These are phyloP conservation scores for Pristionchus mayeri DNA, from an alignment of 2,888 invertebrate genomes.

Conservation along the genomic window DNA sequence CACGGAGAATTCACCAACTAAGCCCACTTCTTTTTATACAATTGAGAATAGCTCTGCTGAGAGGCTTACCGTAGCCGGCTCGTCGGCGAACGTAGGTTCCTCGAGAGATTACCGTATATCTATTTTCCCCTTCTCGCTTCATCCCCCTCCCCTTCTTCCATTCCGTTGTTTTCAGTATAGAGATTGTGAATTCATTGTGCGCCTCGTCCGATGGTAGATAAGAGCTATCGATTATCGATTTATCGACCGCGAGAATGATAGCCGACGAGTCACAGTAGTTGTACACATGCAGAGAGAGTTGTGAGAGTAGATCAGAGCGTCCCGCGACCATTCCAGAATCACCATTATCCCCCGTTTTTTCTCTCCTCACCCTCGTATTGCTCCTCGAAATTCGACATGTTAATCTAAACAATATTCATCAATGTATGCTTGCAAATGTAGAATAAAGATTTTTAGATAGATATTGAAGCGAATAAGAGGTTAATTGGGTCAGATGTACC, in stretches of 20 bases:
- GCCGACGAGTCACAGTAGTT: conserved; percentile 32
- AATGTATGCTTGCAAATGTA: conserved; percentile 41
- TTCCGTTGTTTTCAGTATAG: conserved; percentile 28
- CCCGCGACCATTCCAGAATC: conserved; percentile 26
- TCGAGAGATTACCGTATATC: neutral
- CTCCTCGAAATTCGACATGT: neutral
- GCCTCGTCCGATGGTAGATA: neutral
- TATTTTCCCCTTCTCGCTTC: neutral
- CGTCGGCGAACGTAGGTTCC: neutral
- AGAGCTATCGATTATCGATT: neutral
- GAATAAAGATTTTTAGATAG: conserved; percentile 36
- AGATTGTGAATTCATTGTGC: conserved; percentile 32
- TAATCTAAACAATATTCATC: neutral
- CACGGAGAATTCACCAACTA: conserved; percentile 66
- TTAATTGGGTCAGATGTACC: neutral
- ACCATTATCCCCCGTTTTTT: neutral
- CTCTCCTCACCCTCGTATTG: neutral
- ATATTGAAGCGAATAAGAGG: neutral
- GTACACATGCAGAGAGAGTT: conserved; percentile 14
- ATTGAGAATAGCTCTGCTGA: conserved; percentile 1
- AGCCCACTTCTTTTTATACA: neutral
- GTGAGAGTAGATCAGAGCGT: conserved; percentile 13
- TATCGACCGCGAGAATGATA: neutral
- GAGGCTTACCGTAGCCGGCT: neutral
- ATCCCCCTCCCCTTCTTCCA: neutral